Evolutionary conservation across 1,140 invertebrate species (phyloP).

Genomic region (Manduca sexta): DNA sequence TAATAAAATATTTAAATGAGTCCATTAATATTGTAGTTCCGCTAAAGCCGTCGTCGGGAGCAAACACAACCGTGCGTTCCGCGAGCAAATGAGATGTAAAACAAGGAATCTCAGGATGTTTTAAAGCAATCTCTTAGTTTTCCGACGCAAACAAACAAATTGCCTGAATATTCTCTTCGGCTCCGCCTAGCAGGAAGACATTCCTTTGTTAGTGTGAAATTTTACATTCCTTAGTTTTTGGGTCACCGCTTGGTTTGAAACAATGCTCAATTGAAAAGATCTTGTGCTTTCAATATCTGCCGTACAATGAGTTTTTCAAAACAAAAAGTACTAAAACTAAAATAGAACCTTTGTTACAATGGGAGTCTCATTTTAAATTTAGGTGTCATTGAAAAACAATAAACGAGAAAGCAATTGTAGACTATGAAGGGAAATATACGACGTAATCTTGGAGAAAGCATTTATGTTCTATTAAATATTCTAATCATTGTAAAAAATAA

Average conservation of each 20-base stretch:
- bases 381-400: too few species aligned
- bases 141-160: conserved; percentile 24
- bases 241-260: too few species aligned
- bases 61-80: conserved; percentile 10
- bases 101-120: conserved; percentile 23
- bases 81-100: conserved; percentile 26
- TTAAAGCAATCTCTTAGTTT: conserved; percentile 20
- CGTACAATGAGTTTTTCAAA: background rate
- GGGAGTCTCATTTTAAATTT: too few species aligned
- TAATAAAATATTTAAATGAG: conserved; percentile 3
- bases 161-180: conserved; percentile 12
- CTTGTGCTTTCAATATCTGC: too few species aligned
- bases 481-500: too few species aligned
- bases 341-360: background rate
- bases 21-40: conserved; percentile 10
- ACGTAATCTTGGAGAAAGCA: too few species aligned
- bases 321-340: background rate
- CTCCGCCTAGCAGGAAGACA: conserved; percentile 10
- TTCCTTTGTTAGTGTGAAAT: conserved; percentile 5
- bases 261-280: too few species aligned
- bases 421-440: too few species aligned
- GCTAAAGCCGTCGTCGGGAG: conserved; percentile 5
- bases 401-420: too few species aligned
- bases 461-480: background rate
- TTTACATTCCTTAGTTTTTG: background rate